Conservation (phyloP, 2,113 vertebrate genomes). For the Corynorhinus townsendii region DNA sequence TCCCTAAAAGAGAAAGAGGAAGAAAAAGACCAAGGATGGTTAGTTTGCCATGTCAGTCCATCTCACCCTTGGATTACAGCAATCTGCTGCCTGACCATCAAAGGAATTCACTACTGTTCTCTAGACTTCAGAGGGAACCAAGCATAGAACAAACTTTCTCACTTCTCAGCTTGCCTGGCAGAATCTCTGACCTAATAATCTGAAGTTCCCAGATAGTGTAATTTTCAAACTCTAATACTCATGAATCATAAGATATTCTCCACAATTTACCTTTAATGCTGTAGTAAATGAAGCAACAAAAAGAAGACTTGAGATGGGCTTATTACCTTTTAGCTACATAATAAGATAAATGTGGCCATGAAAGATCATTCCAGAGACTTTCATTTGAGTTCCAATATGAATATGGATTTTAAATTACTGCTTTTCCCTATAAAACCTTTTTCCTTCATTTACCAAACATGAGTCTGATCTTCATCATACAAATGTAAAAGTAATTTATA, state of each 20-base stretch:
- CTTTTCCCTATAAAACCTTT: constrained; percentile 65
- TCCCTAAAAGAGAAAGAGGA: background rate
- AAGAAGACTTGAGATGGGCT: background rate
- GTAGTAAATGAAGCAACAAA: constrained; percentile 41
- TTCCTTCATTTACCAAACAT: constrained; percentile 71
- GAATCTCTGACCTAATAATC: background rate
- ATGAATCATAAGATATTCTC: background rate
- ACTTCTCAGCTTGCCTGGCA: background rate
- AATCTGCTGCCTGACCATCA: background rate
- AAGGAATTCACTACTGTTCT: background rate
- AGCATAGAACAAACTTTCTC: background rate
- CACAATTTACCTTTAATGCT: constrained; percentile 16
- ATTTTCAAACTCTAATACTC: constrained; percentile 28
- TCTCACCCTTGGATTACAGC: rapidly evolving
- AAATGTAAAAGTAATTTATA: constrained; percentile 58
- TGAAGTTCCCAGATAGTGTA: background rate
- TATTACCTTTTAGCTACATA: constrained; percentile 13
- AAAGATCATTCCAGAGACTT: constrained; percentile 43
- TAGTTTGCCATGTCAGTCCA: background rate
- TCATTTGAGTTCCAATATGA: constrained; percentile 47
- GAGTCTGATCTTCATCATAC: background rate
- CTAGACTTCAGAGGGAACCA: background rate
- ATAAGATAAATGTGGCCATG: background rate
- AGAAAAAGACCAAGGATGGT: background rate
- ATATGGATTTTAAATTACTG: constrained; percentile 75